These are phyloP conservation scores for Gorsachius goisagi DNA, from an alignment of 2,113 vertebrate genomes.

Conservation along the genomic window DNA sequence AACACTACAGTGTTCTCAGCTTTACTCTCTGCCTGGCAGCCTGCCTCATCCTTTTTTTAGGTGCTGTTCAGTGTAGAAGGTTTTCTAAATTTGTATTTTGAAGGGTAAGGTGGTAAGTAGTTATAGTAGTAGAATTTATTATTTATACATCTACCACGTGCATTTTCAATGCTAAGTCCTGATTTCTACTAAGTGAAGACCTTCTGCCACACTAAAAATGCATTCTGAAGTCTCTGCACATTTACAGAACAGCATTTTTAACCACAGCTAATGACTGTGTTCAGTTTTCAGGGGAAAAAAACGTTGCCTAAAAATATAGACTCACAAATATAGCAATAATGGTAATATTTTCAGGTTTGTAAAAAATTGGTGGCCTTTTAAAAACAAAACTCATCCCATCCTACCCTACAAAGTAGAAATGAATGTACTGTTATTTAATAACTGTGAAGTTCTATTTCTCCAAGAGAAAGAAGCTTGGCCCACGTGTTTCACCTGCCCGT, in stretches of 20 bases:
- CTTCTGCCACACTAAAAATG: slow-evolving; percentile 50
- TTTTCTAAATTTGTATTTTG: slow-evolving; percentile 8
- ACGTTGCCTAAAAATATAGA: slow-evolving; percentile 1
- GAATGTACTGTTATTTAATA: neutral
- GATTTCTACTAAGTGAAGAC: slow-evolving; percentile 33
- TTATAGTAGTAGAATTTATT: slow-evolving; percentile 45
- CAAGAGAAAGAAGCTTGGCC: neutral
- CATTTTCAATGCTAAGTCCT: slow-evolving; percentile 5
- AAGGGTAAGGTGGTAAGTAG: slow-evolving; percentile 9
- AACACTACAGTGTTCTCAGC: neutral
- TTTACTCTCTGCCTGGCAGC: neutral
- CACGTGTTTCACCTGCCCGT: neutral
- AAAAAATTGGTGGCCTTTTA: neutral
- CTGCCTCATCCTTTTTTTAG: neutral
- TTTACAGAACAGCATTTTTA: slow-evolving; percentile 45
- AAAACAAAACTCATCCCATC: neutral
- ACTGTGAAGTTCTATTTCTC: neutral
- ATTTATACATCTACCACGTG: slow-evolving; percentile 52
- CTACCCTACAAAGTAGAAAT: neutral
- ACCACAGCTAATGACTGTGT: slow-evolving; percentile 7
- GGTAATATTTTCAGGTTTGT: slow-evolving; percentile 29
- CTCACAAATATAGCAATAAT: slow-evolving; percentile 4
- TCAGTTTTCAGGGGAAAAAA: neutral
- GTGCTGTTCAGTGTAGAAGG: neutral
- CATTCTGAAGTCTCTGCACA: slow-evolving; percentile 48